Base-by-base conservation (phyloP, 2,797 vertebrate genomes). In the Sebastes wilsoni region DNA sequence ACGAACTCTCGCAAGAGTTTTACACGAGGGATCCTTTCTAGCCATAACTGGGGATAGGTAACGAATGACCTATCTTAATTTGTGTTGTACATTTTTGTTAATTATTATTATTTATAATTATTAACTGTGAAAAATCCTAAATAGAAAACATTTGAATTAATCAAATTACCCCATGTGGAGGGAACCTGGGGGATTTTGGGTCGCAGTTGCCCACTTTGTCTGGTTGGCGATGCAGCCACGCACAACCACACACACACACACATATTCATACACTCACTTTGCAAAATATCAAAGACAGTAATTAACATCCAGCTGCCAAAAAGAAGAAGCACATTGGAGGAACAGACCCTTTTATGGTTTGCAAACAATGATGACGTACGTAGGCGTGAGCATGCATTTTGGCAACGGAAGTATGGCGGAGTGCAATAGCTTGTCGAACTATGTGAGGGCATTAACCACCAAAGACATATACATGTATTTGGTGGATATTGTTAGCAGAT, bases 241-340 rank as follows among this genome's bases (percentile, higher is more conserved):
- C 62, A 55, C 30, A 38, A 36, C 13, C 75, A 64, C 62, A 59
- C 68, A 34, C 61, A 34, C 20, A 34, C 20, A 16, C 14, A 54
- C 6, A 62, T 49, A 73, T 8, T 14, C 30, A 65, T 11, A 54
- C 60, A 49, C 42, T 22, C 36, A 16, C 14, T 6, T 32, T 27
- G 16, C 22, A 78, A 69, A 38, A 74, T 54, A 70, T 20, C 22
- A 75, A 72, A 52, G n/a, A 66, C 28, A 62, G 25, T 49, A 42
- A 60, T 28, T 6, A 38, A 72, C 49, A 79, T 52, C 9, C 79
- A 72, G 72, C 61, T 72, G 72, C 67, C 72, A 76, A 54, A 65
- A 38, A 72, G 38, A 38, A 72, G 38, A 70, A 49, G 27, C 66
- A 52, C 27, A 58, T 38, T 11, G 34, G 38, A 2, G 18, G 46